Evolutionary conservation across 1,140 invertebrate species (phyloP).

Genomic region (Temnothorax longispinosus): DNA sequence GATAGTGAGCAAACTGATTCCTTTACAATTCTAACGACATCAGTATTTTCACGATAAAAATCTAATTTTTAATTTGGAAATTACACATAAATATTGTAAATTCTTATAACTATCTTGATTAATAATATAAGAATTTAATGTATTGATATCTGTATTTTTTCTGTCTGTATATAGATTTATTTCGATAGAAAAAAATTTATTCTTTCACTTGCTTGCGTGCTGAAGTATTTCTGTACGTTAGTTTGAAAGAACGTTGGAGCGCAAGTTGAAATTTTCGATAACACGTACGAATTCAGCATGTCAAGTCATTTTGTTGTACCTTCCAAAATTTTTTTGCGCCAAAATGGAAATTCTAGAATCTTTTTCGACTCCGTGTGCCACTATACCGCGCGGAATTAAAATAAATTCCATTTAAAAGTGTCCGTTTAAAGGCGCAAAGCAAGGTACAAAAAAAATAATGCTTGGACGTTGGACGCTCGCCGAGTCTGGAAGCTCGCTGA

Average conservation of each 20-base stretch:
- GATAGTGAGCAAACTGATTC: slow-evolving; percentile 19
- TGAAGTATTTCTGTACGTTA: neutral
- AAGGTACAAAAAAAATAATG: slow-evolving; percentile 2
- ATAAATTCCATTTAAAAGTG: slow-evolving; percentile 20
- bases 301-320: slow-evolving; percentile 8
- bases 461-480: neutral
- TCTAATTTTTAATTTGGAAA: neutral
- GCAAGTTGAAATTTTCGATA: neutral
- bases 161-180: neutral
- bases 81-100: neutral
- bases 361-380: neutral
- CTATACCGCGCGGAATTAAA: neutral
- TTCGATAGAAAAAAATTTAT: neutral
- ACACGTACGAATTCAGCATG: neutral
- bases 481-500: slow-evolving; percentile 24
- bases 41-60: neutral
- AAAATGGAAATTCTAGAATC: neutral
- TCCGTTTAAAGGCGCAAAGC: neutral
- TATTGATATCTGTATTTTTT: neutral
- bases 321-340: slow-evolving; percentile 15
- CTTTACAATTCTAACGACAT: neutral
- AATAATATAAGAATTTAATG: neutral
- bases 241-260: neutral
- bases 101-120: neutral
- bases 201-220: neutral